A percentile compares a stretch with the other conserved stretches of the same genome.
Evolutionary conservation across 2,888 invertebrate genomes (phyloP).

Genomic region (Melanostoma scalare): DNA sequence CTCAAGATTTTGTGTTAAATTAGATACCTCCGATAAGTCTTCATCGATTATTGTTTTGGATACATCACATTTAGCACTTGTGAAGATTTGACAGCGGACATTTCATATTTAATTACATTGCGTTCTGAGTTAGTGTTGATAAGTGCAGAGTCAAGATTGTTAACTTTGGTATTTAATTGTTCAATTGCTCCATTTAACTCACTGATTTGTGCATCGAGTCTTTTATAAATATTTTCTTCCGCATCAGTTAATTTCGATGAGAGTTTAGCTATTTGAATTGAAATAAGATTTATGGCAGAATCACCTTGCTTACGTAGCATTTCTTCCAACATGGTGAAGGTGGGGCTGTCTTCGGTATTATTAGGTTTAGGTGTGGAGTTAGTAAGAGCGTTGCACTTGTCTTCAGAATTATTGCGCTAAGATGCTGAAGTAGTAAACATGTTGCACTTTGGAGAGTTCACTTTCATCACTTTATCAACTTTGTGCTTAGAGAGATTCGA

Average conservation of each 20-base stretch:
- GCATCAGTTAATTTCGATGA: neutral
- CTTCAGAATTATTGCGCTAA: too few species aligned
- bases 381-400: too few species aligned
- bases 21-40: neutral
- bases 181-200: neutral
- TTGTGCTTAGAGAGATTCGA: too few species aligned
- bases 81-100: neutral
- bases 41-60: neutral
- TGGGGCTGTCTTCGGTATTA: neutral
- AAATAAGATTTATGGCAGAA: neutral
- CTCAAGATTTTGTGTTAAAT: neutral
- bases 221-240: neutral
- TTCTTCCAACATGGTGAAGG: neutral
- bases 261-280: neutral
- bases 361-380: too few species aligned
- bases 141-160: neutral
- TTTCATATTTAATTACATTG: neutral
- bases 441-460: too few species aligned
- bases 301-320: constrained; percentile 6
- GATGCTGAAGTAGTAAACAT: too few species aligned
- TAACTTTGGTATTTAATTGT: neutral
- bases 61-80: neutral
- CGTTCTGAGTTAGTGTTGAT: neutral
- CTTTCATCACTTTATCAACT: too few species aligned
- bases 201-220: neutral